Evolutionary conservation across 2,888 invertebrate species (phyloP), one percentile per base, ranked within the genome.

Genomic region (Drosophila lacicola): DNA sequence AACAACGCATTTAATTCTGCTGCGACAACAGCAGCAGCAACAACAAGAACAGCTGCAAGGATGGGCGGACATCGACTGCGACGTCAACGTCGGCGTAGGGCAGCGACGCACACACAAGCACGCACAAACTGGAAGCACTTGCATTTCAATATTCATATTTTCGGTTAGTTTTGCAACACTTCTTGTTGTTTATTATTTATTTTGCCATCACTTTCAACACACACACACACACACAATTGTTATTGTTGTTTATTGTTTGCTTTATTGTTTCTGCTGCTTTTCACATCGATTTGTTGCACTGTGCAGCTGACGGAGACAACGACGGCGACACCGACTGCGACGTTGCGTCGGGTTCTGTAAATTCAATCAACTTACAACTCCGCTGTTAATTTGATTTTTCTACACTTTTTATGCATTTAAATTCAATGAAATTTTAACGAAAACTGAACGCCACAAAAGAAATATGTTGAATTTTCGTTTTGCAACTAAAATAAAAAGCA

Each of bases 271-370:
- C 19, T 19, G n/a, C 58, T 50, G 33, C 53, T 64, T 63, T 69
- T 71, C 58, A 75, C 75, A 88, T 84, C 88, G 83, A 84, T 84
- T 88, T 84, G 83, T 85, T 78, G 85, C 82, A 82, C 78, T 82
- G 82, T 84, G 77, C 77, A 70, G 74, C 69, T 57, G 53, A 11
- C 39, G 29, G 29, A 8, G 25, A 25, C 25, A 8, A 5, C 21
- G 21, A 21, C 21, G 5, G 21, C 21, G 25, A 25, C 25, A 25
- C 25, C 25, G 46, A 58, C 69, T 36, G 53, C 62, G 54, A 19
- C 46, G 53, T 49, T 37, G 29, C 55, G 57, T 60, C 39, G 56
- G 6, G 9, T 65, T 41, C 29, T 36, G 14, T 17, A 49, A 44
- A 44, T 13, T 36, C 50, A 74, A 46, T 46, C 34, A 63, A 74